Evolutionary conservation across 1,140 invertebrate genomes (phyloP).

Genomic region (Sycobia sp.): DNA sequence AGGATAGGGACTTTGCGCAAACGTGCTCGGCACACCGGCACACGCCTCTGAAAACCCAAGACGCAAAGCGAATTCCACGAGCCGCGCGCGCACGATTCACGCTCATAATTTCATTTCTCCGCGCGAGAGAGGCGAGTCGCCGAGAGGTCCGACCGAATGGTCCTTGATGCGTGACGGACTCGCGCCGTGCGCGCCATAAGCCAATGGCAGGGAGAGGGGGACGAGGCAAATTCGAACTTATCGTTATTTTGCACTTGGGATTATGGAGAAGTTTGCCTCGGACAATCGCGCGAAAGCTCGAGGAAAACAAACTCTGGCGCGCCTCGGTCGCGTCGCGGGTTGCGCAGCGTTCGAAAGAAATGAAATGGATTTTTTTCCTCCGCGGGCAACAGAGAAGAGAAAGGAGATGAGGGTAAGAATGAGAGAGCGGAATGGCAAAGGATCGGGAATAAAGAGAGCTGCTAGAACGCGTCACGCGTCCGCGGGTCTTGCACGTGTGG

Average conservation of each 20-base stretch:
- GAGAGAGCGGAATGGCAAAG: not conserved
- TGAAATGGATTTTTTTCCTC: constrained; percentile 17
- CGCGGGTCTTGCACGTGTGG: constrained; percentile 10
- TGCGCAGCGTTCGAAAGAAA: constrained; percentile 28
- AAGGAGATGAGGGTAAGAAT: constrained; percentile 1
- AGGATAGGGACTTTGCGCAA: too few species aligned
- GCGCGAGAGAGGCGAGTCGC: too few species aligned
- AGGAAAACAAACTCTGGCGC: constrained; percentile 29
- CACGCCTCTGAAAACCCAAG: too few species aligned
- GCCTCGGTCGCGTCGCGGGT: too few species aligned
- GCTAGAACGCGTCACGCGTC: too few species aligned
- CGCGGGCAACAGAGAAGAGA: not conserved
- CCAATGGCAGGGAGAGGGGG: not conserved
- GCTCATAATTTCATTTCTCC: not conserved
- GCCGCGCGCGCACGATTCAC: not conserved
- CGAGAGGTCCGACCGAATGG: too few species aligned
- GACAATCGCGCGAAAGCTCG: too few species aligned
- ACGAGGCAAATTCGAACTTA: constrained; percentile 5
- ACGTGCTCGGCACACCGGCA: too few species aligned
- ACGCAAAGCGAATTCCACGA: not conserved
- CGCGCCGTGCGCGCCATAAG: not conserved
- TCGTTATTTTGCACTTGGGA: constrained; percentile 18
- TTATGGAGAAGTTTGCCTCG: too few species aligned
- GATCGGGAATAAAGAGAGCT: too few species aligned
- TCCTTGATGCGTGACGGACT: too few species aligned